Evolutionary conservation across 1,140 invertebrate genomes (phyloP).

Genomic region (Macrosteles quadrilineatus): DNA sequence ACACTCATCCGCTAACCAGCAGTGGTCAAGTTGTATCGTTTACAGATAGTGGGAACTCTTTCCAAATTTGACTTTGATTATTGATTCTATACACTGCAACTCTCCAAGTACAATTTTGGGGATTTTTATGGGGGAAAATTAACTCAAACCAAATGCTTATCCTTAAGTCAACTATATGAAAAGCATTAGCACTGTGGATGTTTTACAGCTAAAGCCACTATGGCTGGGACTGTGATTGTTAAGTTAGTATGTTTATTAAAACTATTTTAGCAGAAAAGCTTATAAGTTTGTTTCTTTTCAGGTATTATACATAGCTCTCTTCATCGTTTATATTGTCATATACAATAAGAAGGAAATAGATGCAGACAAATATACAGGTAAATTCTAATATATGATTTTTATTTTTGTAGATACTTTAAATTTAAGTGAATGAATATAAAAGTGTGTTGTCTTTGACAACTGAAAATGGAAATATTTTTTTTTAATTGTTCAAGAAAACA

Average conservation of each 20-base stretch:
- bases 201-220: neutral
- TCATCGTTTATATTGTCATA: constrained; percentile 1
- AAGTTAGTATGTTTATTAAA: neutral
- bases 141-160: too few species aligned
- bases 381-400: neutral
- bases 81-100: too few species aligned
- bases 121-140: too few species aligned
- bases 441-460: too few species aligned
- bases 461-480: neutral
- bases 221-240: neutral
- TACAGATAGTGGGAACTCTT: too few species aligned
- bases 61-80: too few species aligned
- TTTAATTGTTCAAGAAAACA: neutral
- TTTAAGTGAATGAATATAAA: neutral
- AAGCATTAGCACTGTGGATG: too few species aligned
- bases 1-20: too few species aligned
- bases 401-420: neutral
- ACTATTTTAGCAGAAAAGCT: too few species aligned
- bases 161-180: too few species aligned
- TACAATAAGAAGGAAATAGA: constrained; percentile 1
- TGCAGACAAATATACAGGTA: constrained; percentile 19
- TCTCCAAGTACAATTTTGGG: too few species aligned
- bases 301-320: constrained; percentile 1
- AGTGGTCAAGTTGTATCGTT: too few species aligned
- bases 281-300: neutral